phyloP scores from a whole-genome alignment of 2,113 vertebrate species.

The Micronycteris hirsuta region DNA sequence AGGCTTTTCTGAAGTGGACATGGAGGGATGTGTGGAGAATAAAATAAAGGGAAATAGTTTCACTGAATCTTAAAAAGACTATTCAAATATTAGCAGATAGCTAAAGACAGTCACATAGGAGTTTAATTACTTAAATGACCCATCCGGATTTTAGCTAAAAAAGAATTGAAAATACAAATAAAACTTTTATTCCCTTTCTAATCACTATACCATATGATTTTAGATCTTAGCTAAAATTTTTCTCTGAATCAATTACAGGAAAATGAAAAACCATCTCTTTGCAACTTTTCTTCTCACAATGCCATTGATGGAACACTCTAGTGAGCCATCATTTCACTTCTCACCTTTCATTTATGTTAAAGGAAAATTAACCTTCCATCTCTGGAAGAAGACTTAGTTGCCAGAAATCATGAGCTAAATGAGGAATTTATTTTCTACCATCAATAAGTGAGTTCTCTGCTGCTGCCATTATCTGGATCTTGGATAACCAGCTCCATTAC shows the following conservation, averaged over 20 bases:
- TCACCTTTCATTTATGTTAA: slow-evolving; percentile 52
- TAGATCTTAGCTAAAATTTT: slow-evolving; percentile 14
- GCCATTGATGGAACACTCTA: background rate
- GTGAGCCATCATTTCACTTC: slow-evolving; percentile 46
- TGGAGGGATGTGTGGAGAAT: background rate
- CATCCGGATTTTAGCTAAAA: slow-evolving; percentile 4
- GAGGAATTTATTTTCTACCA: slow-evolving; percentile 63
- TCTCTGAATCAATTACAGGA: background rate
- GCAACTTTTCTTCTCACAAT: background rate
- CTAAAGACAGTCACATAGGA: background rate
- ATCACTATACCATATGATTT: background rate
- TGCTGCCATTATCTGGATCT: slow-evolving; percentile 48
- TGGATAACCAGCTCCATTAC: slow-evolving; percentile 54
- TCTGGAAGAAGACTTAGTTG: slow-evolving; percentile 45
- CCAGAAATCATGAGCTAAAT: slow-evolving; percentile 56
- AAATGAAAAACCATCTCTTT: slow-evolving; percentile 40
- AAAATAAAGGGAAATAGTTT: background rate
- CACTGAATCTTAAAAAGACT: background rate
- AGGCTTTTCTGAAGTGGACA: background rate
- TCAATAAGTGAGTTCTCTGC: slow-evolving; percentile 30
- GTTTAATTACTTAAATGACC: background rate
- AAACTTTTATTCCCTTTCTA: background rate
- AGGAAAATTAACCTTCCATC: slow-evolving; percentile 52
- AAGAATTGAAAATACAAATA: background rate
- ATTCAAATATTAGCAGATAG: background rate